Conservation (phyloP, 2,113 vertebrate species). For the Sceloporus undulatus region DNA sequence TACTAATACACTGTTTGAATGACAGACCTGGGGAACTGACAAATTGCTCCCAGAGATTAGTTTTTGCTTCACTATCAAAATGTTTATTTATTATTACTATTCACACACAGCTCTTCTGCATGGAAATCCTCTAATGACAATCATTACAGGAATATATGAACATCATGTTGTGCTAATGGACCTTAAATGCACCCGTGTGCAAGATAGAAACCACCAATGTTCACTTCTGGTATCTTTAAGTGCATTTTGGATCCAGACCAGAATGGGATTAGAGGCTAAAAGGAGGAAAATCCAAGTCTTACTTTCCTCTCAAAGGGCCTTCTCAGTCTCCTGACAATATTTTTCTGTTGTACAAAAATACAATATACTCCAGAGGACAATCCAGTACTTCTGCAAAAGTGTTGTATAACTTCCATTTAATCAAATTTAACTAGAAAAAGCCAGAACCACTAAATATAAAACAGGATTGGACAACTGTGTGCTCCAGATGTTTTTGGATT, state of each 20-base stretch:
- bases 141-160: conserved; percentile 36
- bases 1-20: neutral
- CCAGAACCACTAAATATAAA: neutral
- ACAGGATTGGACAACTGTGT: too few species aligned
- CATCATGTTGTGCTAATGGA: conserved; percentile 32
- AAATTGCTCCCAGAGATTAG: neutral
- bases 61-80: neutral
- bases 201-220: conserved; percentile 26
- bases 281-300: conserved; percentile 6
- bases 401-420: neutral
- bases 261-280: conserved; percentile 15
- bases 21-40: neutral
- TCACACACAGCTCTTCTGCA: conserved; percentile 1
- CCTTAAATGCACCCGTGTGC: conserved; percentile 1
- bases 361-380: neutral
- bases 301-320: conserved; percentile 8
- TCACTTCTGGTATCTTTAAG: conserved; percentile 31
- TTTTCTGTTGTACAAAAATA: conserved; percentile 2
- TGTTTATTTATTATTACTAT: neutral
- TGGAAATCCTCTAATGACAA: conserved; percentile 15
- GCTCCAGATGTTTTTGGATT: neutral
- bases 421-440: neutral
- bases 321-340: conserved; percentile 15
- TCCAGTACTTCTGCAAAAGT: neutral
- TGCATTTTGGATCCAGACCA: conserved; percentile 39